Base-by-base conservation (phyloP, 1,140 invertebrate species). In the Solenopsis invicta region DNA sequence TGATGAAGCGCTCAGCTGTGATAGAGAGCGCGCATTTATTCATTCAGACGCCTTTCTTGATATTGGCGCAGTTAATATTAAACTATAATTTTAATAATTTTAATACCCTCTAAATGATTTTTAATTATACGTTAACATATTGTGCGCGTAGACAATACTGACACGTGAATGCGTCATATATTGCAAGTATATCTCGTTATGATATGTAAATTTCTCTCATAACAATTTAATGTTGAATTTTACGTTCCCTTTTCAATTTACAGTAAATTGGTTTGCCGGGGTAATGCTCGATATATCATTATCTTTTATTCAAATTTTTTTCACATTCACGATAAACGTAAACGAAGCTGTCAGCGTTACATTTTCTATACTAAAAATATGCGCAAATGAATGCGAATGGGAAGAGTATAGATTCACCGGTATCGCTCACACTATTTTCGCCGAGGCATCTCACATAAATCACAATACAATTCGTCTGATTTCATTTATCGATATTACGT, bases 131-230 rank as follows among this genome's bases (percentile, higher is more conserved):
- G 72, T 82, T 59, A 72, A 72, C 80, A 59, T 72, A 74, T 69
- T 45, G 62, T 10, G 21, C 4, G 56, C 16, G n/a, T 34, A 66
- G n/a, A 34, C 34, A 62, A 77, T 48, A 64, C 24, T 18, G 41
- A 62, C 24, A 41, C 6, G 64, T 16, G 50, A 5, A 24, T 34
- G 52, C 29, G 24, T 54, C 59, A 18, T 6, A 24, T 71, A 71
- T 71, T 69, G 13, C 37, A 8, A 41, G 8, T 81, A 81, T 48
- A 71, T 81, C 29, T 69, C 69, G 77, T 81, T 81, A 56, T 81
- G 12, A 78, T 18, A 80, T 80, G 77, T n/a, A 81, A 81, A 81
- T 81, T 81, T 81, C 54, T 37, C 80, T 59, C 80, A 34, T 82
- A 72, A 61, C 67, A 71, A 74, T 61, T 74, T 74, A 61, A 74